Percentiles rank a stretch among this genome's conserved stretches.
Conservation (phyloP, 2,113 vertebrate species). For the Odobenus rosmarus region DNA sequence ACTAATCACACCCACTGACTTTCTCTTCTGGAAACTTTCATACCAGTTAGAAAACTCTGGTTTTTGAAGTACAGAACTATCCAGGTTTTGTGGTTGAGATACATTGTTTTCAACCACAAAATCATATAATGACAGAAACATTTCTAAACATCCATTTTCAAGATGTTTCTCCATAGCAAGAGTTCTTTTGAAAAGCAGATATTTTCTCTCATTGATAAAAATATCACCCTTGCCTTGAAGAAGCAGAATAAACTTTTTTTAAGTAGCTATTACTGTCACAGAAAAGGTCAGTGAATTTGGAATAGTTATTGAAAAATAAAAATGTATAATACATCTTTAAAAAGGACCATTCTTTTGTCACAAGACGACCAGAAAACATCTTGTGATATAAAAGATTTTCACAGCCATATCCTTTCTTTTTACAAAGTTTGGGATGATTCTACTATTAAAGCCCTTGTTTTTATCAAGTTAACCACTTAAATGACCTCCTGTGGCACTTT, state of each 20-base stretch:
- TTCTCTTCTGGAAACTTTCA: slow-evolving; percentile 6
- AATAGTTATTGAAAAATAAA: not conserved
- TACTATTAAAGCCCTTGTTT: not conserved
- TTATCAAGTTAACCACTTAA: slow-evolving; percentile 3
- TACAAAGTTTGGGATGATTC: not conserved
- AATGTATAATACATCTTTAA: not conserved
- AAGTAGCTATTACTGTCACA: not conserved
- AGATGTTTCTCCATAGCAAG: slow-evolving; percentile 13
- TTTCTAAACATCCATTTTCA: slow-evolving; percentile 27
- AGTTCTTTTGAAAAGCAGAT: slow-evolving; percentile 32
- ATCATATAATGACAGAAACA: not conserved
- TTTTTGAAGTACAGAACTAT: not conserved
- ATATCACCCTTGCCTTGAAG: slow-evolving; percentile 13
- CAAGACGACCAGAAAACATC: not conserved
- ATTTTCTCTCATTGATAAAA: slow-evolving; percentile 44
- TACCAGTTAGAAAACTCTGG: not conserved
- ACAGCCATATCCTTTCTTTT: not conserved
- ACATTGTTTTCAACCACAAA: slow-evolving; percentile 40
- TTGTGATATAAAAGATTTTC: not conserved
- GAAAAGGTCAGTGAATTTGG: not conserved
- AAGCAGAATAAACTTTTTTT: slow-evolving; percentile 16
- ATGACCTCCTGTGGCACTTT: not conserved
- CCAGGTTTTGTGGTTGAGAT: not conserved
- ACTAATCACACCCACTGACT: slow-evolving; percentile 9
- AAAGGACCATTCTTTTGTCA: not conserved